Base-by-base conservation (phyloP, 1,140 invertebrate genomes). In the Caenorhabditis brenneri region DNA sequence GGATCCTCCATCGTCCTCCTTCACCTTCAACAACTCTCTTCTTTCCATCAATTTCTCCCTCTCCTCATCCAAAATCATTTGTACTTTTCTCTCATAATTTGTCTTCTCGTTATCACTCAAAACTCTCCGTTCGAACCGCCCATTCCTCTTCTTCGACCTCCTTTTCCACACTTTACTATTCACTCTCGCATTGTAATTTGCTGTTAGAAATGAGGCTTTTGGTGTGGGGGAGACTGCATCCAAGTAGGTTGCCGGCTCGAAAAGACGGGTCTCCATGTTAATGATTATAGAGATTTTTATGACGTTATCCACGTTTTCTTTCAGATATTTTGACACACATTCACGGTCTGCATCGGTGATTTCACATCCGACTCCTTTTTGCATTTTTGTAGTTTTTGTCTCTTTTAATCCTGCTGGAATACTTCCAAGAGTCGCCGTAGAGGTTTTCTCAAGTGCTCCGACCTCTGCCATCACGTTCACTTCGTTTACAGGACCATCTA, bases 201-300 rank as follows among this genome's bases (percentile, higher is more conserved):
- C 88, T 3, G 89, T 90, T 1, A 90, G 79, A 53, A 90, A 90
- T 10, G 89, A 91, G 22, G 88, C 84, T 42, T 85, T 80, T 12
- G 89, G 89, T 24, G 89, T 90, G n/a, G 89, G 89, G 19, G 87
- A 89, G 5, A 91, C 85, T 15, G 84, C 85, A 79, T 90, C 90
- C 55, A 90, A 48, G 53, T 90, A 90, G 58, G 87, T 85, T 60
- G 87, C 86, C 1, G 88, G 87, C 19, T 85, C 82, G 79, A 90
- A 90, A 9, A 89, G 79, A 19, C 79, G 24, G 12, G 87, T 84
- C 58, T 88, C 87, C 84, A 90, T 88, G 53, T 89, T 87, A 2
- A 90, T 82, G 4, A 85, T 48, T 33, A 90, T 79, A 16, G 86
- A 87, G 53, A 90, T 85, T 24, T 86, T 80, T 12, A 89, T 86